A percentile compares a stretch with the other conserved stretches of the same genome.
These are phyloP conservation scores for Drosophila sulfurigaster DNA, from an alignment of 1,140 invertebrate species.

Conservation along the genomic window DNA sequence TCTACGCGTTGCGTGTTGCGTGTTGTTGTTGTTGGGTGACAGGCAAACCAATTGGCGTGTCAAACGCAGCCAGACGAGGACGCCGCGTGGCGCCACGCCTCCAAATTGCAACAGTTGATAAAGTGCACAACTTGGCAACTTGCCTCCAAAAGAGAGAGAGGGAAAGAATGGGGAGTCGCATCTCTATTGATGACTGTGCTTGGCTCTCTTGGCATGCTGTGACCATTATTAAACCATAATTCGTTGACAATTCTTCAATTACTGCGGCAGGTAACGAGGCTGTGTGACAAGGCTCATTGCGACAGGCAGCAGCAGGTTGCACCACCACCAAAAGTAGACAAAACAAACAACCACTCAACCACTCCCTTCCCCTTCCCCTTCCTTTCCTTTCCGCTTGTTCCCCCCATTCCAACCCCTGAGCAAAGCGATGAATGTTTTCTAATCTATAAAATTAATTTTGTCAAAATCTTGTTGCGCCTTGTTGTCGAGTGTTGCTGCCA, in stretches of 20 bases:
- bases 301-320: conserved; percentile 9
- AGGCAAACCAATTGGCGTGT: conserved; percentile 79
- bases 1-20: neutral
- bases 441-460: conserved; percentile 84
- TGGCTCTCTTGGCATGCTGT: conserved; percentile 30
- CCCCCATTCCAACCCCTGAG: neutral
- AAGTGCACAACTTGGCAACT: conserved; percentile 73
- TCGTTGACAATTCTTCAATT: conserved; percentile 79
- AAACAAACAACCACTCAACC: conserved; percentile 3
- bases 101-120: conserved; percentile 73
- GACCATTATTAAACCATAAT: conserved; percentile 73
- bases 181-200: neutral
- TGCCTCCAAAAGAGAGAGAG: neutral
- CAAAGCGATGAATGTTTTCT: conserved; percentile 59
- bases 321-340: neutral
- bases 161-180: too few species aligned
- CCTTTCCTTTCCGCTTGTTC: neutral
- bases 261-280: conserved; percentile 41
- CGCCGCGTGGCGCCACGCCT: conserved; percentile 77
- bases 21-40: conserved; percentile 34
- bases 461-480: conserved; percentile 54
- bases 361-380: neutral
- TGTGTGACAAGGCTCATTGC: conserved; percentile 61
- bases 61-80: conserved; percentile 58
- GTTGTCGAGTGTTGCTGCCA: conserved; percentile 43